Conservation (phyloP, 1,140 invertebrate species). For the Dreissena polymorpha region DNA sequence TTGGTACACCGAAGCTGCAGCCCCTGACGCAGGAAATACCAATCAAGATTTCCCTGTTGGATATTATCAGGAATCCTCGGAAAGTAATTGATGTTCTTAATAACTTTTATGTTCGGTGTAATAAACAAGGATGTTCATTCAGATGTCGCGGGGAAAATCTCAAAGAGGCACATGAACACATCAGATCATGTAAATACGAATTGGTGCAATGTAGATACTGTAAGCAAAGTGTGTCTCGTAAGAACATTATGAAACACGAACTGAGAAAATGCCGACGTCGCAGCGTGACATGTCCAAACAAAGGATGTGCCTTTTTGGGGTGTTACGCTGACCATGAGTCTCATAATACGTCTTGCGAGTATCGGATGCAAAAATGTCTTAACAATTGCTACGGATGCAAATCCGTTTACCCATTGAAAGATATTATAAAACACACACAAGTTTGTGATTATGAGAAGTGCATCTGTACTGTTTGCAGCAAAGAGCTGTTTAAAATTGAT, state of each 20-base stretch:
- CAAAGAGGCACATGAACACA: neutral
- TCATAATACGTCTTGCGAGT: neutral
- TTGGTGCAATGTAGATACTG: constrained; percentile 17
- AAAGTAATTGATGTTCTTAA: constrained; percentile 4
- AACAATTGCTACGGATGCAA: constrained; percentile 18
- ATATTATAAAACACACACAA: constrained; percentile 14
- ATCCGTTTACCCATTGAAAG: constrained; percentile 9
- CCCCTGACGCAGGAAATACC: neutral
- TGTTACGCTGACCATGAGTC: neutral
- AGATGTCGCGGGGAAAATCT: constrained; percentile 11
- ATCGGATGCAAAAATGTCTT: neutral
- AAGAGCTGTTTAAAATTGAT: too few relatives aligned
- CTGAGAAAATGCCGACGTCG: neutral
- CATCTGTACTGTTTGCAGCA: too few relatives aligned
- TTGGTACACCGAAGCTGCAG: neutral
- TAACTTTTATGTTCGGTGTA: constrained; percentile 21
- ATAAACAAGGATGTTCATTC: constrained; percentile 7
- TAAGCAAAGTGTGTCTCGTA: constrained; percentile 8
- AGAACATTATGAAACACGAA: constrained; percentile 21
- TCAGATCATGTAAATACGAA: constrained; percentile 22
- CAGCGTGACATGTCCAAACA: neutral
- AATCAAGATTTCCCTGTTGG: neutral
- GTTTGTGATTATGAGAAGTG: constrained; percentile 18
- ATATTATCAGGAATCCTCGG: constrained; percentile 2
- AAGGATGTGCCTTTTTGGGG: constrained; percentile 1